Evolutionary conservation across 2,888 invertebrate species (phyloP).

Genomic region (Caenorhabditis sinica): DNA sequence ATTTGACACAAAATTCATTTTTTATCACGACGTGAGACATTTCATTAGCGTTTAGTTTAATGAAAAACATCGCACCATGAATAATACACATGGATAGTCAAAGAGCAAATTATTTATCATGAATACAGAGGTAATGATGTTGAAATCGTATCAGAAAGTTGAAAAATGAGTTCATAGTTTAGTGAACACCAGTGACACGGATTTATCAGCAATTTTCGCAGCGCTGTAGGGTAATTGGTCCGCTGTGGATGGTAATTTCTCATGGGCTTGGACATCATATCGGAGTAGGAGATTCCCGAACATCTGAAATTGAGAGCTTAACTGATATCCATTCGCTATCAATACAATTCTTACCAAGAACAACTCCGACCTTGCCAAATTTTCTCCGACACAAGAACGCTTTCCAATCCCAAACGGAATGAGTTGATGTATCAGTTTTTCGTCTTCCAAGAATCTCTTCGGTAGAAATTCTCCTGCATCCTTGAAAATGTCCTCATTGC

Average conservation of each 20-base stretch:
- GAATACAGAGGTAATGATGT: no score
- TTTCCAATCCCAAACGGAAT: conserved; percentile 69
- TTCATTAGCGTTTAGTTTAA: no score
- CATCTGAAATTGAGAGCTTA: no score
- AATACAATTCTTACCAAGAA: conserved; percentile 63
- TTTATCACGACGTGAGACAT: no score
- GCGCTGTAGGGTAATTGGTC: background rate
- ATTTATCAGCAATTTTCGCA: background rate
- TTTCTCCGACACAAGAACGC: conserved; percentile 66
- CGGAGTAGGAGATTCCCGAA: conserved; percentile 44
- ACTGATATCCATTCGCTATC: no score
- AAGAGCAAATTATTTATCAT: no score
- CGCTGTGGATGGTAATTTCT: background rate
- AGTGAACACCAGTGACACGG: no score
- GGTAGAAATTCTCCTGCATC: conserved; percentile 56
- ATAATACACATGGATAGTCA: no score
- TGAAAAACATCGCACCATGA: no score
- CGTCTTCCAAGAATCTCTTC: conserved; percentile 52
- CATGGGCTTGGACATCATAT: conserved; percentile 9
- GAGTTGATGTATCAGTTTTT: conserved; percentile 45
- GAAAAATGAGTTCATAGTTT: no score
- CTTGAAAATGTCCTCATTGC: conserved; percentile 40
- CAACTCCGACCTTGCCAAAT: conserved; percentile 62
- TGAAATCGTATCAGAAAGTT: no score
- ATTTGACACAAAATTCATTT: no score